Conservation (phyloP, 2,888 invertebrate species). For the Eupeodes latifasciatus region DNA sequence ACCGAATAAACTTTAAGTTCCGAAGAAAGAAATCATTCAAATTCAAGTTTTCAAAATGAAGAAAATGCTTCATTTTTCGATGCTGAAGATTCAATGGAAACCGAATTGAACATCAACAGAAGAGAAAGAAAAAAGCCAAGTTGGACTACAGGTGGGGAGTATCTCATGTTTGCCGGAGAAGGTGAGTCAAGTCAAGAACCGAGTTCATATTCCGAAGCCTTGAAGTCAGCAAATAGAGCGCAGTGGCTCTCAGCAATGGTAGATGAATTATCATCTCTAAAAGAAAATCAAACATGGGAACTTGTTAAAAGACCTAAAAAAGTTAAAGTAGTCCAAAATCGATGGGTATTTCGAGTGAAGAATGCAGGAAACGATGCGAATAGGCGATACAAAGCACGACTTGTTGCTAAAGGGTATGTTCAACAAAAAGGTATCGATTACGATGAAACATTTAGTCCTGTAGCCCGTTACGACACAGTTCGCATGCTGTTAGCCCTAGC, state of each 20-base stretch:
- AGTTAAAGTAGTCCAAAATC: not conserved
- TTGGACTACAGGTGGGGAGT: too few relatives aligned
- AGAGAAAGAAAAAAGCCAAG: not conserved
- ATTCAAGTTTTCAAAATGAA: too few relatives aligned
- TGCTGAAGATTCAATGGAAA: too few relatives aligned
- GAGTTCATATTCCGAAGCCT: not conserved
- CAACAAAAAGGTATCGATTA: constrained; percentile 27
- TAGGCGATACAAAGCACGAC: not conserved
- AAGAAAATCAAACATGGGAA: not conserved
- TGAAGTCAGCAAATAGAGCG: too few relatives aligned
- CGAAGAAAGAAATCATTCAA: too few relatives aligned
- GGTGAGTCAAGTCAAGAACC: not conserved
- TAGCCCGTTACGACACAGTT: not conserved
- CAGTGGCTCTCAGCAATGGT: not conserved
- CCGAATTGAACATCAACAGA: too few relatives aligned
- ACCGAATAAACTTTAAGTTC: too few relatives aligned
- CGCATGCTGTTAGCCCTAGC: not conserved
- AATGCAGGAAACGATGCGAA: not conserved
- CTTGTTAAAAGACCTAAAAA: not conserved
- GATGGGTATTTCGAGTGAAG: not conserved
- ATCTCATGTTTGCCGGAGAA: too few relatives aligned
- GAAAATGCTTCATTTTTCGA: too few relatives aligned
- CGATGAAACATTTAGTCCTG: constrained; percentile 16
- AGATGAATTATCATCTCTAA: not conserved
- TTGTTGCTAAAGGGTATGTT: constrained; percentile 22